Percentiles rank a stretch among this genome's conserved stretches.
Evolutionary conservation across 2,888 invertebrate species (phyloP).

Genomic region (Vanessa cardui): DNA sequence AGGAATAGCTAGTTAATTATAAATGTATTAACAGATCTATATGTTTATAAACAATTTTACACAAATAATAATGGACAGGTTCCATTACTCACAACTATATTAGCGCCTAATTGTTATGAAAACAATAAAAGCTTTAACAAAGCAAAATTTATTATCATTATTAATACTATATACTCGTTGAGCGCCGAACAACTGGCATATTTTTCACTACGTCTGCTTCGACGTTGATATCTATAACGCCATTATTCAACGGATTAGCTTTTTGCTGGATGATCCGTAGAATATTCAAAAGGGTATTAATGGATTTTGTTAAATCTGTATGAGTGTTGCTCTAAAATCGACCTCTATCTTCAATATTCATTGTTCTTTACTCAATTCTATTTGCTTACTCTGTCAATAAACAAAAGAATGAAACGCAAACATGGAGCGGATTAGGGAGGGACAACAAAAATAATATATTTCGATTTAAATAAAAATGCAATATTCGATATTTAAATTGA

Average conservation of each 20-base stretch:
- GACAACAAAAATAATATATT: slow-evolving; percentile 10
- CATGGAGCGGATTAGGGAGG: slow-evolving; percentile 10
- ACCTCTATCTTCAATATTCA: slow-evolving; percentile 41
- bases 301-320: slow-evolving; percentile 67
- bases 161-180: slow-evolving; percentile 55
- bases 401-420: slow-evolving; percentile 12
- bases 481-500: not conserved
- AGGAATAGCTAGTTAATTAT: too few relatives aligned
- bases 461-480: slow-evolving; percentile 4
- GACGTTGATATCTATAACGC: slow-evolving; percentile 76
- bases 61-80: slow-evolving; percentile 17
- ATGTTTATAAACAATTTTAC: not conserved
- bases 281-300: slow-evolving; percentile 80
- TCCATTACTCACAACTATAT: slow-evolving; percentile 15
- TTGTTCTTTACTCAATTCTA: slow-evolving; percentile 39
- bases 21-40: too few relatives aligned
- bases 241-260: slow-evolving; percentile 80
- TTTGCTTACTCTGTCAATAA: slow-evolving; percentile 20
- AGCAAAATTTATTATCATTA: slow-evolving; percentile 61
- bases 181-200: slow-evolving; percentile 64
- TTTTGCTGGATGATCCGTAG: slow-evolving; percentile 74
- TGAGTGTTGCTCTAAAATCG: slow-evolving; percentile 54
- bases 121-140: slow-evolving; percentile 60
- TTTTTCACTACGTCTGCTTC: slow-evolving; percentile 73
- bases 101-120: slow-evolving; percentile 37